Evolutionary conservation across 2,797 vertebrate genomes (phyloP).

Genomic region (Thamnophis elegans): DNA sequence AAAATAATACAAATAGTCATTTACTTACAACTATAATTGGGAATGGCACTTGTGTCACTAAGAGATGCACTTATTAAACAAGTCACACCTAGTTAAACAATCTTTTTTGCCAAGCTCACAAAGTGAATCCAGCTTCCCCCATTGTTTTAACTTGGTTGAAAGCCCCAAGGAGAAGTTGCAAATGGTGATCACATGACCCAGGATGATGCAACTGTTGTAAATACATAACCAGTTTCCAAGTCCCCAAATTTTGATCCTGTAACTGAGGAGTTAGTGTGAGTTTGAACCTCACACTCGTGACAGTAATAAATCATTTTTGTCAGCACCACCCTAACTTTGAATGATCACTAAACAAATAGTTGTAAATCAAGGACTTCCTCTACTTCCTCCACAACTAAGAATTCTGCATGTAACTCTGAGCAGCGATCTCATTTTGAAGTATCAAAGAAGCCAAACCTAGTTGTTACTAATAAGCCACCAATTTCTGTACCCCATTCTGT

Average conservation of each 20-base stretch:
- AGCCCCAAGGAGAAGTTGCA: neutral
- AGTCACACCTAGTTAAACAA: neutral
- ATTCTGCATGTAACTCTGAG: neutral
- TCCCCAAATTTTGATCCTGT: neutral
- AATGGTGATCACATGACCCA: neutral
- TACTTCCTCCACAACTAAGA: neutral
- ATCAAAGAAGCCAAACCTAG: slow-evolving; percentile 23
- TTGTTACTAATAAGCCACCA: slow-evolving; percentile 37
- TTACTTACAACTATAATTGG: neutral
- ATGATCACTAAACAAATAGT: neutral
- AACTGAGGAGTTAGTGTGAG: neutral
- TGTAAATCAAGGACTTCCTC: neutral
- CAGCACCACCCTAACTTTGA: neutral
- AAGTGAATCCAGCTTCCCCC: neutral
- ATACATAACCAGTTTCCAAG: neutral
- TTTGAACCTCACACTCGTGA: neutral
- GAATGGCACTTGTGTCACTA: neutral
- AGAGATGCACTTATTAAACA: neutral
- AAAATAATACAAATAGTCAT: neutral
- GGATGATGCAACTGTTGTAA: neutral
- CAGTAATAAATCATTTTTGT: neutral
- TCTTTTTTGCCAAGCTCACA: neutral
- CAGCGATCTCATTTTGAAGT: neutral
- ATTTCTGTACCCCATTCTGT: slow-evolving; percentile 27
- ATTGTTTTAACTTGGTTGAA: neutral